These are phyloP conservation scores for Drosophila obscura DNA, from an alignment of 1,140 invertebrate species.

Conservation along the genomic window DNA sequence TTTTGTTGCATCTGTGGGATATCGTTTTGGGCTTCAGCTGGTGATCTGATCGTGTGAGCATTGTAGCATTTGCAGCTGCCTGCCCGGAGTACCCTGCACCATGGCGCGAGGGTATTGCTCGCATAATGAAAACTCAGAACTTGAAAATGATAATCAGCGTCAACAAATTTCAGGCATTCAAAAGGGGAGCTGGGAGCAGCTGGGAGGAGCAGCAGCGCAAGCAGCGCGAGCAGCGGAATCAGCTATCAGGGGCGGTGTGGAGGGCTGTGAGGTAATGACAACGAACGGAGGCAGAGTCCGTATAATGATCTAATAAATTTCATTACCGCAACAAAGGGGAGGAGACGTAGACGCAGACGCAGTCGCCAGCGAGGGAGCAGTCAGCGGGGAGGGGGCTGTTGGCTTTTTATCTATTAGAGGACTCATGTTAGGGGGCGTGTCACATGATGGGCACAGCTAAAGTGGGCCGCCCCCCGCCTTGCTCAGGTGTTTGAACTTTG, in stretches of 20 bases:
- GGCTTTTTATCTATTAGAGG: constrained; percentile 62
- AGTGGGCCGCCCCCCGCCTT: neutral
- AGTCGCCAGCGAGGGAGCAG: neutral
- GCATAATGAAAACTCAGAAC: constrained; percentile 75
- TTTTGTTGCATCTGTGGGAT: too few relatives aligned
- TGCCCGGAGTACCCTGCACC: too few relatives aligned
- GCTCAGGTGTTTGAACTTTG: constrained; percentile 49
- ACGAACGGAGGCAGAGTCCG: constrained; percentile 48
- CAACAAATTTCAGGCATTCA: constrained; percentile 60
- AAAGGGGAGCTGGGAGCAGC: neutral
- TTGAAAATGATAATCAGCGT: constrained; percentile 82
- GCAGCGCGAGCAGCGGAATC: neutral
- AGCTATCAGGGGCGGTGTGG: neutral
- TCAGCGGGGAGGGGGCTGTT: constrained; percentile 4
- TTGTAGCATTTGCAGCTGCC: too few relatives aligned
- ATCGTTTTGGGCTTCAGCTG: too few relatives aligned
- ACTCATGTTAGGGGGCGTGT: constrained; percentile 40
- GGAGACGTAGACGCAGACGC: neutral
- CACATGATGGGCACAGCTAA: constrained; percentile 33
- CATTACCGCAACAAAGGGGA: constrained; percentile 62
- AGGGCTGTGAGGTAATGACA: too few relatives aligned
- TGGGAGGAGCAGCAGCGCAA: too few relatives aligned
- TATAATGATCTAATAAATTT: constrained; percentile 82
- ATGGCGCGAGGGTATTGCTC: too few relatives aligned
- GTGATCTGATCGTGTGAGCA: too few relatives aligned